A percentile compares a stretch with the other conserved stretches of the same genome.
These are phyloP conservation scores for Babyrousa celebensis DNA, from an alignment of 2,797 vertebrate species.

Conservation along the genomic window DNA sequence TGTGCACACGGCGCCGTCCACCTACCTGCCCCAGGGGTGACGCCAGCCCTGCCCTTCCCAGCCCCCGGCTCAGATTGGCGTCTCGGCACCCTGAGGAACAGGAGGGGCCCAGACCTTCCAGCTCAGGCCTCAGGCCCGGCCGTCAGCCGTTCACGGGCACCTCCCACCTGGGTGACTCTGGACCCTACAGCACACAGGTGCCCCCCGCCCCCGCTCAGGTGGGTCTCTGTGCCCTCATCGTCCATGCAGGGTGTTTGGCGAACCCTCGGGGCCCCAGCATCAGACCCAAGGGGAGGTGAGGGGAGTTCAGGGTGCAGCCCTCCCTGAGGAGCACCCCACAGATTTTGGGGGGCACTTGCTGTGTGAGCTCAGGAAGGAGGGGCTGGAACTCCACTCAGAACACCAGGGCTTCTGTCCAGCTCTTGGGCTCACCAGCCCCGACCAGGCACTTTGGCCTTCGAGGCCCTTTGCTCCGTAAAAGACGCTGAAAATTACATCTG, in stretches of 20 bases:
- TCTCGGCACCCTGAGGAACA: not conserved
- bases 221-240: not conserved
- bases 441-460: not conserved
- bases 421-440: not conserved
- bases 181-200: not conserved
- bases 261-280: not conserved
- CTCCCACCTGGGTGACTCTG: rapidly evolving
- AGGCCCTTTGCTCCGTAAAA: not conserved
- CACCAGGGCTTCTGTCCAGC: rapidly evolving
- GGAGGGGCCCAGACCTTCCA: not conserved
- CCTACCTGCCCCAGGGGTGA: not conserved
- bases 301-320: not conserved
- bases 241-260: too few species aligned
- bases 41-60: not conserved
- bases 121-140: not conserved
- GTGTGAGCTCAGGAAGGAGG: not conserved
- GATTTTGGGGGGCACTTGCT: not conserved
- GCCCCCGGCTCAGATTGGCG: not conserved
- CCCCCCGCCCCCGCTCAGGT: too few species aligned
- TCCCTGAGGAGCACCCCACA: too few species aligned
- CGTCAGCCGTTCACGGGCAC: rapidly evolving
- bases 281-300: not conserved
- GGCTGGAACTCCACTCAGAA: not conserved
- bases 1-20: rapidly evolving
- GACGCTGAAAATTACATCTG: not conserved